These are phyloP conservation scores for Oreochromis mossambicus DNA, from an alignment of 2,797 vertebrate species.

Conservation along the genomic window DNA sequence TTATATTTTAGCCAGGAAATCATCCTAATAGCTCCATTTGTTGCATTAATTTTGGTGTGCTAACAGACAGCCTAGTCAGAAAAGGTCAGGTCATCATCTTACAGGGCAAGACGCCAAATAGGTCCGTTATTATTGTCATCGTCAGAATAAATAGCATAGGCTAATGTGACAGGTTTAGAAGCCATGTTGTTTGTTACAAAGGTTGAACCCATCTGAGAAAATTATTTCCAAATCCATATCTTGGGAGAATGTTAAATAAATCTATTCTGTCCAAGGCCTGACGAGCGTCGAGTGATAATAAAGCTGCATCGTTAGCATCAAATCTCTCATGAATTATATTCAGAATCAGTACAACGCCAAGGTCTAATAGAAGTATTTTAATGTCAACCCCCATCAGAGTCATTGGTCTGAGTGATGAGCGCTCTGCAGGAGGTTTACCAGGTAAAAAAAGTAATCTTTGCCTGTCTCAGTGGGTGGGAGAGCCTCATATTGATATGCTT, in stretches of 20 bases:
- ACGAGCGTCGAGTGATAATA: too few species aligned
- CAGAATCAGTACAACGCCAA: neutral
- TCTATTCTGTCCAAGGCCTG: rapidly evolving
- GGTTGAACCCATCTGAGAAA: neutral
- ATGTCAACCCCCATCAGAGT: neutral
- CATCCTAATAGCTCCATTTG: rapidly evolving
- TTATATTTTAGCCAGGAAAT: neutral
- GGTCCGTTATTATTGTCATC: neutral
- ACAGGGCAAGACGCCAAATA: rapidly evolving
- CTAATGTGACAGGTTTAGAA: rapidly evolving
- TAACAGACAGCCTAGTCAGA: neutral
- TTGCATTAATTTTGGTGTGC: rapidly evolving
- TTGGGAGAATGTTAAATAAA: rapidly evolving
- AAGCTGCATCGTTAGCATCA: neutral
- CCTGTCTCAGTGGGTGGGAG: neutral
- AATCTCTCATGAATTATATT: neutral
- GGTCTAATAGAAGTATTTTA: neutral
- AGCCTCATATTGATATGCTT: neutral
- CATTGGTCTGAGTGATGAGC: rapidly evolving
- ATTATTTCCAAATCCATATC: rapidly evolving
- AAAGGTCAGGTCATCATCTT: neutral
- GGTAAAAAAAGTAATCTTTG: rapidly evolving
- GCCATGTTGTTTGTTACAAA: neutral
- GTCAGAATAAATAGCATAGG: neutral
- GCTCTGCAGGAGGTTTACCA: neutral